Evolutionary conservation across 2,888 invertebrate species (phyloP), one percentile per base, ranked within the genome.

Genomic region (Drosophila yooni): DNA sequence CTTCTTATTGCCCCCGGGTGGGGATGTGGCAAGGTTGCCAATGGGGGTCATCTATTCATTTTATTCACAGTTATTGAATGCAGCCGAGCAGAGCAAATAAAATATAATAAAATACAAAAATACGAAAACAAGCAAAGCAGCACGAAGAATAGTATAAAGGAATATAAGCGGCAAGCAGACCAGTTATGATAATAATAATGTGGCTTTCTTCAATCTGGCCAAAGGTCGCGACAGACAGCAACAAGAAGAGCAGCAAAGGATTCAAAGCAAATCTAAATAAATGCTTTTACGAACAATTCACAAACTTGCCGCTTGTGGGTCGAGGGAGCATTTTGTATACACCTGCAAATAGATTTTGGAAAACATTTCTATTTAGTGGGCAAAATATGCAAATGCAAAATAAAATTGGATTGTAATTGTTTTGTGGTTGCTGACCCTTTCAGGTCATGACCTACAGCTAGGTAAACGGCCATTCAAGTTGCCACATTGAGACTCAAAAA

Each of bases 31-130:
- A 80, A 82, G 84, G 82, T 80, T 84, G 76, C 72, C 73, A 65
- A 33, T 50, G 68, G 76, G 73, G 74, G 73, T 54, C 79, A 79
- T 70, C 69, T 54, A 72, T 79, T 79, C 79, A 79, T 79, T 81
- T 85, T 81, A 74, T 86, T 77, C 86, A 77, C 77, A 85, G 70
- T 83, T 88, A 86, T 86, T 86, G 88, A 86, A 85, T 79, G 77
- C 83, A 66, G 73, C 83, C 29, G 10, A 63, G 70, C 86, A 83
- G 61, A 74, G 79, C 76, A 69, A 81, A 86, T 79, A 81, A 81
- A 79, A 83, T 72, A 69, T 74, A 56, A 75, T 75, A 79, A 83
- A 81, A 79, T 83, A 52, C 21, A 57, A 61, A 73, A 73, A 61
- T 83, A 52, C 21, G 60, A 61, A 73, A 73, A 61, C 54, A 60